A percentile compares a stretch with the other conserved stretches of the same genome.
phyloP scores from a whole-genome alignment of 2,888 invertebrate species.

The Catocala nupta region DNA sequence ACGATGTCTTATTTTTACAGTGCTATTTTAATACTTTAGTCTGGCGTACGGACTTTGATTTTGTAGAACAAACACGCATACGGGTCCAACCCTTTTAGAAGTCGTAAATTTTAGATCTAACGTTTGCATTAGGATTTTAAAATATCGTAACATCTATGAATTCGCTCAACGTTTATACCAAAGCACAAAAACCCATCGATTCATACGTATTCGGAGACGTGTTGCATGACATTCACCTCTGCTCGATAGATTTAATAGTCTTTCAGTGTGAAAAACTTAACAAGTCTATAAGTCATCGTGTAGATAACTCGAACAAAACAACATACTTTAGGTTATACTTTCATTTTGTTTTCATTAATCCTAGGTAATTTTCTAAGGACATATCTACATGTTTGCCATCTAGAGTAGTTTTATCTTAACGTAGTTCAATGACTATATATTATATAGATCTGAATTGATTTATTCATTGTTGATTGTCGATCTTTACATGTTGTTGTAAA shows the following conservation, averaged over 20 bases:
- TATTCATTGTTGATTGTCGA: constrained; percentile 52
- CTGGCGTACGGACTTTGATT: constrained; percentile 68
- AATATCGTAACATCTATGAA: constrained; percentile 80
- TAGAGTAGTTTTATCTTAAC: constrained; percentile 65
- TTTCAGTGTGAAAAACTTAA: constrained; percentile 84
- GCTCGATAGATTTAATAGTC: constrained; percentile 85
- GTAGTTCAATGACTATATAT: constrained; percentile 58
- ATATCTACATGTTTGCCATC: constrained; percentile 73
- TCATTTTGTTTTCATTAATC: constrained; percentile 55
- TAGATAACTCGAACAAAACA: constrained; percentile 62
- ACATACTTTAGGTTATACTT: constrained; percentile 45
- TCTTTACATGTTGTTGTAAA: constrained; percentile 53
- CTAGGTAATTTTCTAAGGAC: constrained; percentile 62
- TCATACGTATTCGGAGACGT: constrained; percentile 81
- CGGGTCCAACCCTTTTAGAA: constrained; percentile 86
- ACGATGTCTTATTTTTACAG: constrained; percentile 74
- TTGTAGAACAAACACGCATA: constrained; percentile 81
- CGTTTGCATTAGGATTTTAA: constrained; percentile 83
- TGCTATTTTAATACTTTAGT: constrained; percentile 72
- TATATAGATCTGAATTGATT: constrained; percentile 73
- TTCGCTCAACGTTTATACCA: constrained; percentile 87
- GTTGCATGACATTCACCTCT: constrained; percentile 76
- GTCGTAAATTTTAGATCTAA: constrained; percentile 83
- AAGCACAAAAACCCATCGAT: constrained; percentile 87
- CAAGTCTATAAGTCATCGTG: constrained; percentile 75